These are phyloP conservation scores for rat (Rattus norvegicus) DNA, from an alignment of 2,113 vertebrate species.

Conservation along the genomic window GRCr8 NC_086019.1:170579001-170579500, in stretches of 20 bases:
- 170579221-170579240: background rate
- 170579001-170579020: background rate
- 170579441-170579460: background rate
- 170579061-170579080: background rate
- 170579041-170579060: background rate
- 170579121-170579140: background rate
- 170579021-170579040: background rate
- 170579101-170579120: background rate
- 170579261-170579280: background rate
- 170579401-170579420: background rate
- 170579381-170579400: background rate
- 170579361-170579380: background rate
- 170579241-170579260: background rate
- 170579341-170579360: background rate
- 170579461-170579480: background rate
- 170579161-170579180: background rate
- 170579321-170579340: background rate
- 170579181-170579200: no score
- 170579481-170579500: background rate
- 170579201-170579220: no score
- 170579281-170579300: background rate
- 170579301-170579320: background rate
- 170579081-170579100: background rate
- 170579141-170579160: background rate
- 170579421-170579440: background rate